Percentiles rank a stretch among this genome's conserved stretches.
These are phyloP conservation scores for Gymnopithys bicolor DNA, from an alignment of 2,797 vertebrate genomes.

Conservation along the genomic window DNA sequence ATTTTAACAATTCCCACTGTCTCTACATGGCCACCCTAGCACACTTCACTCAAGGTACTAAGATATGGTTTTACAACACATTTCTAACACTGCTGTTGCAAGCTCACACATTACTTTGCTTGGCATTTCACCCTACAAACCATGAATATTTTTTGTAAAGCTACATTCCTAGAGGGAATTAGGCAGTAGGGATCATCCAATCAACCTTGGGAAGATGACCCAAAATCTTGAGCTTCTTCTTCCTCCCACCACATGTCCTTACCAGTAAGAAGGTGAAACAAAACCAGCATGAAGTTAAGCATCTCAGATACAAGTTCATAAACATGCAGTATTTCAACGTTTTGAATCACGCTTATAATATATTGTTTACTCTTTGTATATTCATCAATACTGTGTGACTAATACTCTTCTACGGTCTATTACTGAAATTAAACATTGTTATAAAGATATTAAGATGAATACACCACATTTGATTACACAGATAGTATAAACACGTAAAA, in stretches of 20 bases:
- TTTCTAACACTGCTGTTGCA: background rate
- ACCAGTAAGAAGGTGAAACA: background rate
- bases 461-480: background rate
- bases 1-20: background rate
- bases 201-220: background rate
- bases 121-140: background rate
- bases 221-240: constrained; percentile 19
- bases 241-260: background rate
- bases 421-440: background rate
- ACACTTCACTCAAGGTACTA: background rate
- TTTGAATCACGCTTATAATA: background rate
- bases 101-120: background rate
- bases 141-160: background rate
- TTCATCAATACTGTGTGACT: background rate
- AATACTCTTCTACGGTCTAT: background rate
- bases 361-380: background rate
- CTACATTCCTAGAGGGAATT: background rate
- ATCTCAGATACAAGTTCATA: background rate
- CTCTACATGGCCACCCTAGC: background rate
- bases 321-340: background rate
- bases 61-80: fast-evolving
- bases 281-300: background rate
- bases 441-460: background rate
- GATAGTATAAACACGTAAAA: background rate
- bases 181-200: background rate